These are phyloP conservation scores for Trinorchestia longiramus DNA, from an alignment of 1,140 invertebrate genomes.

Conservation along the genomic window DNA sequence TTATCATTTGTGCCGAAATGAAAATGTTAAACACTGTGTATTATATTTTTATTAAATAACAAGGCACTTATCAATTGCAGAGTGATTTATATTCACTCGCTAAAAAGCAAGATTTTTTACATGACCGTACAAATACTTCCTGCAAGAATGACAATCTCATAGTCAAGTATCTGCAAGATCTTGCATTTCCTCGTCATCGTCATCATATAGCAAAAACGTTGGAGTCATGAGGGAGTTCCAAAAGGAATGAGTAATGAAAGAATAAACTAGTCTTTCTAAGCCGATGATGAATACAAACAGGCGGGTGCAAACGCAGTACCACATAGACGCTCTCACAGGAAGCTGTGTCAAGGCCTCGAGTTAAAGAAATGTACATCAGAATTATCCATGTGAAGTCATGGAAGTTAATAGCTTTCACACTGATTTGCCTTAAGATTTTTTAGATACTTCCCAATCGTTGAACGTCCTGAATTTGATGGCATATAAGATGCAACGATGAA, in stretches of 20 bases:
- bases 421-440: neutral
- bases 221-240: neutral
- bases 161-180: neutral
- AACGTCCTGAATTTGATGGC: no score
- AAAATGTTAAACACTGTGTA: no score
- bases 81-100: neutral
- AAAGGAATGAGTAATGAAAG: neutral
- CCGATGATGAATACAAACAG: neutral
- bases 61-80: neutral
- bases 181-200: neutral
- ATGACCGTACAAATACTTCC: neutral
- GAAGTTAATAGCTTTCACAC: neutral
- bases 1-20: no score
- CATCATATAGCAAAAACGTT: neutral
- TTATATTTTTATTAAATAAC: neutral
- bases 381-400: neutral
- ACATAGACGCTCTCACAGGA: neutral
- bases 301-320: neutral
- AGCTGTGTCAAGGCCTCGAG: neutral
- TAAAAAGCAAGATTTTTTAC: neutral
- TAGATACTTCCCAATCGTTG: neutral
- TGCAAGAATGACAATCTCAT: neutral
- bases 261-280: neutral
- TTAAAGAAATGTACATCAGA: neutral
- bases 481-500: no score